Evolutionary conservation across 2,797 vertebrate genomes (phyloP).

Genomic region (Austrolebias charrua): DNA sequence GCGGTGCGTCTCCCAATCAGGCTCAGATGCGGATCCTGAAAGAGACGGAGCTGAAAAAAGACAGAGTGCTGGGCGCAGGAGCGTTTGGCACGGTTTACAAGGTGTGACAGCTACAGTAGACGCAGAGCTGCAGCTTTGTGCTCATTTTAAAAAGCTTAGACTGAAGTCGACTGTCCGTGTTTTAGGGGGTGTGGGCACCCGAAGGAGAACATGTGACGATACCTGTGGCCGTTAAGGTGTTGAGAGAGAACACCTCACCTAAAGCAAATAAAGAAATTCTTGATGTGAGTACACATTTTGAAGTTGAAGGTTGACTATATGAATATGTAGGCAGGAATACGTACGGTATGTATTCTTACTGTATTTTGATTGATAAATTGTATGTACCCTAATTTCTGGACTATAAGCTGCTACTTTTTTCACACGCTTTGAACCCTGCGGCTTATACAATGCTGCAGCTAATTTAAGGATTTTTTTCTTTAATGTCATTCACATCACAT

Average conservation of each 20-base stretch:
- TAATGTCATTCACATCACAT: too few relatives aligned
- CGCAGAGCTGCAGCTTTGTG: background rate
- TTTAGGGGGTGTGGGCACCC: conserved; percentile 93
- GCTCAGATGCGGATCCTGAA: conserved; percentile 98
- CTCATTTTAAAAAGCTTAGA: background rate
- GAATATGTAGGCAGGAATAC: too few relatives aligned
- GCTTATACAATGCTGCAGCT: too few relatives aligned
- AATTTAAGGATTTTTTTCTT: too few relatives aligned
- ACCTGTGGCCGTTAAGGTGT: conserved; percentile 96
- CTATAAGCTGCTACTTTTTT: too few relatives aligned
- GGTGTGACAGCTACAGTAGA: conserved; percentile 73
- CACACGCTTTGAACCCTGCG: too few relatives aligned
- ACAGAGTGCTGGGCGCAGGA: conserved; percentile 91
- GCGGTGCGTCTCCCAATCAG: conserved; percentile 93
- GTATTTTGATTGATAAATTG: too few relatives aligned
- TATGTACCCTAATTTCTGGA: too few relatives aligned
- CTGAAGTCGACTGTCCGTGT: background rate
- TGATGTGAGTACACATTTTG: conserved; percentile 83
- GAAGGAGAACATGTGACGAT: conserved; percentile 95
- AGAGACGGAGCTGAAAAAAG: conserved; percentile 95
- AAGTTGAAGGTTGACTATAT: background rate
- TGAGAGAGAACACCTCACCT: conserved; percentile 94
- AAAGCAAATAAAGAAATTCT: conserved; percentile 99
- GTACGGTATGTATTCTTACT: too few relatives aligned
- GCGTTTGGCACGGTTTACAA: conserved; percentile 97